These are phyloP conservation scores for Vanessa cardui DNA, from an alignment of 2,888 invertebrate species.

Conservation along the genomic window DNA sequence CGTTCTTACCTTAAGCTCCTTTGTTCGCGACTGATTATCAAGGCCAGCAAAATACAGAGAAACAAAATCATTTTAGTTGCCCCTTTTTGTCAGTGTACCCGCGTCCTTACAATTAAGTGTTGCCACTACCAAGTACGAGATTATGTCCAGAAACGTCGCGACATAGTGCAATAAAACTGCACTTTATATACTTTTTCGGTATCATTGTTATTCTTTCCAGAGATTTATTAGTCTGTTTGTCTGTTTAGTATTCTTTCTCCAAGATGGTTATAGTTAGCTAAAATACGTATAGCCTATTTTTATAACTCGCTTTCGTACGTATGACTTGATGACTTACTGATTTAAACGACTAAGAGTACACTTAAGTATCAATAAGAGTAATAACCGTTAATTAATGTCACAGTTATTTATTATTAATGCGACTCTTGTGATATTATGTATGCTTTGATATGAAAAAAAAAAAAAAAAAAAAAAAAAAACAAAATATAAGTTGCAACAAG, in stretches of 20 bases:
- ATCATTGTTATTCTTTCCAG: slow-evolving; percentile 31
- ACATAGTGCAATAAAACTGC: slow-evolving; percentile 43
- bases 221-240: slow-evolving; percentile 45
- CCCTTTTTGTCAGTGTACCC: not conserved
- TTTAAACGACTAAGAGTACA: too few species aligned
- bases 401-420: too few species aligned
- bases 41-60: not conserved
- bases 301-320: too few species aligned
- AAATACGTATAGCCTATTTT: not conserved
- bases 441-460: too few species aligned
- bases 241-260: slow-evolving; percentile 13
- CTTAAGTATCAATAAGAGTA: too few species aligned
- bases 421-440: too few species aligned
- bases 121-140: slow-evolving; percentile 13
- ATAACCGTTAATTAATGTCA: too few species aligned
- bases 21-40: too few species aligned
- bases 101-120: not conserved
- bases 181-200: slow-evolving; percentile 36
- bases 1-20: too few species aligned
- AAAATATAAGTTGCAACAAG: too few species aligned
- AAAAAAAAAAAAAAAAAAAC: too few species aligned
- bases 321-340: not conserved
- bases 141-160: slow-evolving; percentile 39
- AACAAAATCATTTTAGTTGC: not conserved
- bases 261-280: not conserved